phyloP scores from a whole-genome alignment of 2,888 invertebrate species.

The Lycocerus yunnanus region DNA sequence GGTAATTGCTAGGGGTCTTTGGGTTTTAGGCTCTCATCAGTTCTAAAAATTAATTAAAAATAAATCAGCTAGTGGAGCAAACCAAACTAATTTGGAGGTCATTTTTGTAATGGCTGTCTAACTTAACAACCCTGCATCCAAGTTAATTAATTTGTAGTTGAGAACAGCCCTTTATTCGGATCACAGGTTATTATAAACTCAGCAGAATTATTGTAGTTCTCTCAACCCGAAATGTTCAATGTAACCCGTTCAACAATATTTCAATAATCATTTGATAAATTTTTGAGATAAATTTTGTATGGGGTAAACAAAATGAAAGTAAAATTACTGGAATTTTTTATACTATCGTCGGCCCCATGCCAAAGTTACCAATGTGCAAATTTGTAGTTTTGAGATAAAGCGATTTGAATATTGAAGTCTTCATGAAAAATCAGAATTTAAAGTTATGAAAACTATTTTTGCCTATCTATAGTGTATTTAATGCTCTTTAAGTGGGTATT shows the following conservation, averaged over 20 bases:
- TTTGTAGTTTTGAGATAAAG: too few relatives aligned
- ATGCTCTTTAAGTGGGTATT: too few relatives aligned
- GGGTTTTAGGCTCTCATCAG: not conserved
- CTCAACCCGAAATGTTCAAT: not conserved
- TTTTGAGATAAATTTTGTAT: not conserved
- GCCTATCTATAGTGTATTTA: too few relatives aligned
- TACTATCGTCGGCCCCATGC: too few relatives aligned
- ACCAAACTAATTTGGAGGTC: constrained; percentile 46
- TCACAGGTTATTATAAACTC: not conserved
- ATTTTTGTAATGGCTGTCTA: constrained; percentile 46
- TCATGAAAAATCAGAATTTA: too few relatives aligned
- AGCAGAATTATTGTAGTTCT: not conserved
- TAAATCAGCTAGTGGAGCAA: constrained; percentile 41
- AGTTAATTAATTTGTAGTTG: constrained; percentile 45
- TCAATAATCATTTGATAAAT: not conserved
- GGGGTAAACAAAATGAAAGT: not conserved
- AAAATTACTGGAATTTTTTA: not conserved
- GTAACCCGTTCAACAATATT: not conserved
- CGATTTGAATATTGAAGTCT: too few relatives aligned
- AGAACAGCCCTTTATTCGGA: constrained; percentile 22
- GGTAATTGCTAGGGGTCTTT: not conserved
- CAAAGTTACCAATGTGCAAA: too few relatives aligned
- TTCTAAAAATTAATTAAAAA: constrained; percentile 42
- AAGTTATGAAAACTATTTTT: too few relatives aligned
- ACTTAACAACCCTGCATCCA: constrained; percentile 35